A percentile compares a stretch with the other conserved stretches of the same genome.
These are phyloP conservation scores for Rhea pennata DNA, from an alignment of 2,113 vertebrate species.

Conservation along the genomic window DNA sequence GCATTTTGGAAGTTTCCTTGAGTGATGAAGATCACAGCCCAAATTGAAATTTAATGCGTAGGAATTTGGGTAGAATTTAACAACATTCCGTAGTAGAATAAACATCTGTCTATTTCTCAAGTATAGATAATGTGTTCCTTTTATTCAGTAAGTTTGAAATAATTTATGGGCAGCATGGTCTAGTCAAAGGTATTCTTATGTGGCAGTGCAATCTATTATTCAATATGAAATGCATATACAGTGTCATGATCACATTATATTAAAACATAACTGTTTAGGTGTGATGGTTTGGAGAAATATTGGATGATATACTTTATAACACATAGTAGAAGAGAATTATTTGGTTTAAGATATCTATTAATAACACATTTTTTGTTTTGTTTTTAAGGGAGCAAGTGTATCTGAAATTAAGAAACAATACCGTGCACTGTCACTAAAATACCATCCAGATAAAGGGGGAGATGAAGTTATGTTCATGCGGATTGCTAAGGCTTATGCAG, in stretches of 20 bases:
- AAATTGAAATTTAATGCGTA: background rate
- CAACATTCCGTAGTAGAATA: background rate
- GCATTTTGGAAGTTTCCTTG: background rate
- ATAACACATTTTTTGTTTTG: background rate
- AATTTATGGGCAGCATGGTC: background rate
- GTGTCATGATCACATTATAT: background rate
- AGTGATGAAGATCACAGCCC: background rate
- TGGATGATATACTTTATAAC: background rate
- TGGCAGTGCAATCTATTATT: background rate
- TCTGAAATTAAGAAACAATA: slow-evolving; percentile 97
- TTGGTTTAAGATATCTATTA: background rate
- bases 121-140: background rate
- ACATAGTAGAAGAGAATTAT: background rate
- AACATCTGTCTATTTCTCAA: background rate
- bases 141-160: background rate
- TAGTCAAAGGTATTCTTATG: background rate
- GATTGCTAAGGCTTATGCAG: slow-evolving; percentile 95
- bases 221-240: background rate
- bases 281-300: background rate
- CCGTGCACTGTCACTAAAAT: slow-evolving; percentile 90
- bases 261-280: background rate
- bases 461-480: slow-evolving; percentile 97
- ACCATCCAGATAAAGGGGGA: slow-evolving; percentile 96
- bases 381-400: slow-evolving; percentile 86
- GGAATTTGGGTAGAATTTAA: background rate